Percentiles rank a stretch among this genome's conserved stretches.
Evolutionary conservation across 2,113 vertebrate species (phyloP).

Genomic region (Hystrix brachyura): DNA sequence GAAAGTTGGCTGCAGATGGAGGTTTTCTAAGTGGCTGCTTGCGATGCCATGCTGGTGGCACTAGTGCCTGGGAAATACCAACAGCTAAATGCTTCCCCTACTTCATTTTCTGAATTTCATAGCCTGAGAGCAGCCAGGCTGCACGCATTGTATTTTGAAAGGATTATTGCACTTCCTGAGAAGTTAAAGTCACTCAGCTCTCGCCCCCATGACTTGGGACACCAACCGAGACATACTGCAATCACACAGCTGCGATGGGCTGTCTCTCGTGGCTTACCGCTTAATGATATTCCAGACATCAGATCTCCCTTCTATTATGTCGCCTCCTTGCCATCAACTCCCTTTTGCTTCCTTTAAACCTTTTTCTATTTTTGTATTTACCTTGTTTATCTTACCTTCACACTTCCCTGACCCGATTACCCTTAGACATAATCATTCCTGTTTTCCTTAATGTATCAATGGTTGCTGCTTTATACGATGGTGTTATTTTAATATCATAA

Average conservation of each 20-base stretch:
- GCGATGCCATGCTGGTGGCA: conserved; percentile 7
- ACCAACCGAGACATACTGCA: conserved; percentile 68
- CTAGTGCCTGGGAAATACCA: conserved; percentile 64
- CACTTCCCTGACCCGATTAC: conserved; percentile 84
- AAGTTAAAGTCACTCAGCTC: conserved; percentile 75
- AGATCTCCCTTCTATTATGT: conserved; percentile 25
- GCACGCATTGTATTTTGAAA: conserved; percentile 75
- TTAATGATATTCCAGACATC: conserved; percentile 64
- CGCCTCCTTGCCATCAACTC: conserved; percentile 63
- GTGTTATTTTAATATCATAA: conserved; percentile 80
- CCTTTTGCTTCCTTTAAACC: conserved; percentile 69
- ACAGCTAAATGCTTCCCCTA: conserved; percentile 22
- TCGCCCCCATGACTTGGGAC: conserved; percentile 69
- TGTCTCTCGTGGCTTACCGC: conserved; percentile 59
- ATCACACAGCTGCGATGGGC: conserved; percentile 53
- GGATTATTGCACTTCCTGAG: conserved; percentile 75
- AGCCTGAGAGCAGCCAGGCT: conserved; percentile 66
- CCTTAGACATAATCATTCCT: conserved; percentile 83
- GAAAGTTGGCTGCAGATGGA: conserved; percentile 42
- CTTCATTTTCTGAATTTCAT: conserved; percentile 79
- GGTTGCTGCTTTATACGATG: conserved; percentile 81
- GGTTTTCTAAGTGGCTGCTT: conserved; percentile 27
- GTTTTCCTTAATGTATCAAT: conserved; percentile 81
- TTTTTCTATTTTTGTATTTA: conserved; percentile 71
- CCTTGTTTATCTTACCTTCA: conserved; percentile 84